Conservation (phyloP, 2,888 invertebrate genomes). For the Drosophila hawaiiensis region DNA sequence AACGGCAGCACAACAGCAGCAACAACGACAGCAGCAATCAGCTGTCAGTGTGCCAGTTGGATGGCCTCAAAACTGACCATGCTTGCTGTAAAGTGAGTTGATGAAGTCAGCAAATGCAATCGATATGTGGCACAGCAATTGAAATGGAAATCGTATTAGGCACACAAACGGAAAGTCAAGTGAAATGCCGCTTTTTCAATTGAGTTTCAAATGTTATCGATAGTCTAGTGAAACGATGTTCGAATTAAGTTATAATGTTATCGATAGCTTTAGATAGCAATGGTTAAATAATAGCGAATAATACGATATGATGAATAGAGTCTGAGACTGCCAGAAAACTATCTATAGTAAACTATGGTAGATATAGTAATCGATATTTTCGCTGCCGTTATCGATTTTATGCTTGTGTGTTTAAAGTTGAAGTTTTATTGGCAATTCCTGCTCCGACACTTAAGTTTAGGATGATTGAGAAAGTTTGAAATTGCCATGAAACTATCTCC, state of each 20-base stretch:
- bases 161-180: slow-evolving; percentile 27
- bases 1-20: slow-evolving; percentile 19
- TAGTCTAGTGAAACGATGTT: neutral
- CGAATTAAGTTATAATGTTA: neutral
- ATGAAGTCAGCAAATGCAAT: slow-evolving; percentile 62
- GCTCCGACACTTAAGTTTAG: neutral
- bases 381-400: slow-evolving; percentile 7
- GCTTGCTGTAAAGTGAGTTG: slow-evolving; percentile 50
- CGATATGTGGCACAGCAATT: slow-evolving; percentile 43
- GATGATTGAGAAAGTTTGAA: neutral
- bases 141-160: slow-evolving; percentile 51
- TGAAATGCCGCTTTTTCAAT: slow-evolving; percentile 24
- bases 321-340: neutral
- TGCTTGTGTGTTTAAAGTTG: neutral
- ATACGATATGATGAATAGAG: neutral
- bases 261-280: slow-evolving; percentile 2
- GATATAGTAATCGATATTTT: neutral
- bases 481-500: neutral
- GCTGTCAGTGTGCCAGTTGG: slow-evolving; percentile 66
- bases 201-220: slow-evolving; percentile 12
- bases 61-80: slow-evolving; percentile 74
- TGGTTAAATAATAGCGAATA: neutral
- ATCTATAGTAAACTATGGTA: neutral
- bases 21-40: slow-evolving; percentile 53
- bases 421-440: neutral